Evolutionary conservation across 2,113 vertebrate species (phyloP).

Genomic region (Benitochromis conjunctus): DNA sequence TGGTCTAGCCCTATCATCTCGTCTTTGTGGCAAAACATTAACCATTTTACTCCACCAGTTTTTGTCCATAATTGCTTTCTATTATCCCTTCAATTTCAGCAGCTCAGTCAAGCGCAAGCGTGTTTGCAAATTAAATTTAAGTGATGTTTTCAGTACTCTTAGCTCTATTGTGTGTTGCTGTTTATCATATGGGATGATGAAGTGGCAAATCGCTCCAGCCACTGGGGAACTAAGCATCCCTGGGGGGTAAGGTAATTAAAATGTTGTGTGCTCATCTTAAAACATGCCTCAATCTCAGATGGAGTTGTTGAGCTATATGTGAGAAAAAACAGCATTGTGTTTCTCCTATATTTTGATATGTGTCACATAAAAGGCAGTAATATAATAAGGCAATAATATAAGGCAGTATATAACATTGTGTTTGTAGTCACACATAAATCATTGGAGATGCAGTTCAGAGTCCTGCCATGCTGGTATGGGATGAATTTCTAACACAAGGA

Average conservation of each 20-base stretch:
- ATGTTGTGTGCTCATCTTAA: slow-evolving; percentile 63
- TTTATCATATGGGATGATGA: slow-evolving; percentile 55
- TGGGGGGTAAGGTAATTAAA: slow-evolving; percentile 65
- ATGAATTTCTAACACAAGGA: background rate
- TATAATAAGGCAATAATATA: background rate
- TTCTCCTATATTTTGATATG: background rate
- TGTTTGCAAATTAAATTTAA: slow-evolving; percentile 21
- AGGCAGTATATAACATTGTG: too few relatives aligned
- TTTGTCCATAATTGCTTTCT: background rate
- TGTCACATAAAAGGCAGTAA: background rate
- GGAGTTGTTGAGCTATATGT: background rate
- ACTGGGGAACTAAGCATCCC: slow-evolving; percentile 48
- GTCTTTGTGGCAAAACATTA: background rate
- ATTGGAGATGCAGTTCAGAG: background rate
- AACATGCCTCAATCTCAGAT: slow-evolving; percentile 34
- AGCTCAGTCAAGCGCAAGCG: background rate
- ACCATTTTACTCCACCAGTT: background rate
- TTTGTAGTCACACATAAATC: background rate
- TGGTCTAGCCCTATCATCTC: background rate
- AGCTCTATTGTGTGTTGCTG: slow-evolving; percentile 11
- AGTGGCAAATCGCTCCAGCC: slow-evolving; percentile 38
- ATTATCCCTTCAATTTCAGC: background rate
- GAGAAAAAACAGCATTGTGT: background rate
- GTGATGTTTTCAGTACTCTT: slow-evolving; percentile 10
- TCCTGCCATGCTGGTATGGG: background rate